phyloP scores from a whole-genome alignment of 2,888 invertebrate species.

The Gordius sp. region DNA sequence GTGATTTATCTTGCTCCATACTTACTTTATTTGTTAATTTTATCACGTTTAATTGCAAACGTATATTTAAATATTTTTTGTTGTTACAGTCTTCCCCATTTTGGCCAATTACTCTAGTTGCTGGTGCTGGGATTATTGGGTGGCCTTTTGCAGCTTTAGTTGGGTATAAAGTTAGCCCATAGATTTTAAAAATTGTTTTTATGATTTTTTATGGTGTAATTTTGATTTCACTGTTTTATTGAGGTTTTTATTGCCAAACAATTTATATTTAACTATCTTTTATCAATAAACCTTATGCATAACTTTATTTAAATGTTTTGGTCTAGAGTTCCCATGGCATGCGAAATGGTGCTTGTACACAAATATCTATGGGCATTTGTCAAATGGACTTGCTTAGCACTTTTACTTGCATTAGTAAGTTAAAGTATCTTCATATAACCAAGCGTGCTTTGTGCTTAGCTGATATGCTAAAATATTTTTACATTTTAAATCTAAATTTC shows the following conservation, averaged over 20 bases:
- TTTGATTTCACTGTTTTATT: not conserved
- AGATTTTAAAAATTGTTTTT: too few species aligned
- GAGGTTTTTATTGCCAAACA: not conserved
- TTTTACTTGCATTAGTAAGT: not conserved
- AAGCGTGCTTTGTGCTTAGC: too few species aligned
- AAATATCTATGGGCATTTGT: constrained; percentile 29
- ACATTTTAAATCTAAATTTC: too few species aligned
- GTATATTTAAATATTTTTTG: constrained; percentile 2
- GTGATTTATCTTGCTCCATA: too few species aligned
- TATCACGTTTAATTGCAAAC: not conserved
- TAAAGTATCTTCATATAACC: too few species aligned
- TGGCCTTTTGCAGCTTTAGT: constrained; percentile 94
- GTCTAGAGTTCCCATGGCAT: constrained; percentile 47
- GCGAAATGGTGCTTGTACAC: constrained; percentile 49
- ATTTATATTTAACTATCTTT: not conserved
- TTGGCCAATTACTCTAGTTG: constrained; percentile 52
- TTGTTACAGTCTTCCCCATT: constrained; percentile 28
- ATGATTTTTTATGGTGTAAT: not conserved
- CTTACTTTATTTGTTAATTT: not conserved
- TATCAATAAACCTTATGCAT: not conserved
- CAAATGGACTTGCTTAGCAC: not conserved
- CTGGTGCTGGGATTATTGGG: constrained; percentile 50
- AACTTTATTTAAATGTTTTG: constrained; percentile 5
- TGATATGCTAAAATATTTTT: too few species aligned
- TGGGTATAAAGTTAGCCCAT: constrained; percentile 38